These are phyloP conservation scores for Tupiocoris notatus DNA, from an alignment of 2,888 invertebrate genomes.

Conservation along the genomic window DNA sequence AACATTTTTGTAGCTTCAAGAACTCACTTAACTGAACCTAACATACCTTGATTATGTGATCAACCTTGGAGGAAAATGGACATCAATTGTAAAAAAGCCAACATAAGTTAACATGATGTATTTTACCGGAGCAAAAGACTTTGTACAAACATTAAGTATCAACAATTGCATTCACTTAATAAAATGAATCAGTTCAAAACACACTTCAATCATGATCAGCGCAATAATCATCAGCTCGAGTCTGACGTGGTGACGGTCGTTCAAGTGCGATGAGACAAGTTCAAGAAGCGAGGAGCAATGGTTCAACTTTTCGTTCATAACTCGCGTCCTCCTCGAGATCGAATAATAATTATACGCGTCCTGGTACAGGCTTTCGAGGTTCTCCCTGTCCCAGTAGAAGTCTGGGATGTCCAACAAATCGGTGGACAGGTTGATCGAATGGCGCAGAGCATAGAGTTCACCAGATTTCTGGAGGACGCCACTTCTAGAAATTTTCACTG, in stretches of 20 bases:
- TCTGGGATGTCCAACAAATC: conserved; percentile 94
- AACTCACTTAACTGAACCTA: too few species aligned
- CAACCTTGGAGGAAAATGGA: too few species aligned
- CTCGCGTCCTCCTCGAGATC: conserved; percentile 78
- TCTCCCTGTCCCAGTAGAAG: conserved; percentile 96
- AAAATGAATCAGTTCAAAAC: conserved; percentile 45
- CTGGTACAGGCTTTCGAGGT: conserved; percentile 80
- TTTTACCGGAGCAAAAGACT: too few species aligned
- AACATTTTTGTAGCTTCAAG: too few species aligned
- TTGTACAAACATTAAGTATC: too few species aligned
- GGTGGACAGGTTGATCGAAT: conserved; percentile 88
- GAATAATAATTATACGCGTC: conserved; percentile 81
- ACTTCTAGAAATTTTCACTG: conserved; percentile 66
- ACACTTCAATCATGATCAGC: conserved; percentile 73
- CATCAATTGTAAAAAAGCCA: too few species aligned
- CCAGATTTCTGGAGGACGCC: conserved; percentile 78
- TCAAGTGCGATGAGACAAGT: conserved; percentile 82
- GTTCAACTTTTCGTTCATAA: conserved; percentile 91
- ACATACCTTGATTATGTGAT: too few species aligned
- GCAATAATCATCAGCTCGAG: conserved; percentile 97
- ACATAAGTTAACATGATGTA: too few species aligned
- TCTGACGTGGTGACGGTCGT: conserved; percentile 87
- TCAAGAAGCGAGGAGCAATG: conserved; percentile 93
- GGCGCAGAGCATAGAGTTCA: conserved; percentile 83
- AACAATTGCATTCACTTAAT: too few species aligned